Evolutionary conservation across 2,888 invertebrate genomes (phyloP).

Genomic region (Mythimna impura): DNA sequence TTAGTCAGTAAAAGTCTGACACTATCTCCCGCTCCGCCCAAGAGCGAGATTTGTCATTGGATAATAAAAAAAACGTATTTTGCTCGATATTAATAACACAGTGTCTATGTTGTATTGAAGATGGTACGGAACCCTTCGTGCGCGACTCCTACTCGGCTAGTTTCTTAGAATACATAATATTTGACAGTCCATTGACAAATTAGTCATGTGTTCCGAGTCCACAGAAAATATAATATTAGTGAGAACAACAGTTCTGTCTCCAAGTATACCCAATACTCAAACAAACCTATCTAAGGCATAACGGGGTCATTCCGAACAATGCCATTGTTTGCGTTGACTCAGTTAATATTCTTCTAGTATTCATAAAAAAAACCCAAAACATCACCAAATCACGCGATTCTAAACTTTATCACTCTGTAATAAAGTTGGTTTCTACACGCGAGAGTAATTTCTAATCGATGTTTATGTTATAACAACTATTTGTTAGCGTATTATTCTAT

Average conservation of each 20-base stretch:
- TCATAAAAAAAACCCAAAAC: slow-evolving; percentile 53
- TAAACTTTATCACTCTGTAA: slow-evolving; percentile 43
- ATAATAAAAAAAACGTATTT: too few species aligned
- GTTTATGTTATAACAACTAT: slow-evolving; percentile 46
- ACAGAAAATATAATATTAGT: slow-evolving; percentile 20
- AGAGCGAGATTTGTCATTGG: too few species aligned
- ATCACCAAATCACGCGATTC: slow-evolving; percentile 42
- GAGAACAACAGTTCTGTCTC: slow-evolving; percentile 21
- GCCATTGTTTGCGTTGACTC: slow-evolving; percentile 66
- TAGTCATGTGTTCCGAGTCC: not conserved
- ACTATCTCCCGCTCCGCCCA: too few species aligned
- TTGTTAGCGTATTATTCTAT: slow-evolving; percentile 25
- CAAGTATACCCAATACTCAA: slow-evolving; percentile 50
- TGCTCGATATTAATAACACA: too few species aligned
- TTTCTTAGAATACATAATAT: too few species aligned
- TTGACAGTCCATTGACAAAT: not conserved
- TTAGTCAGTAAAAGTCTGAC: too few species aligned
- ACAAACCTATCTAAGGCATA: slow-evolving; percentile 60
- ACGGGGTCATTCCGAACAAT: slow-evolving; percentile 77
- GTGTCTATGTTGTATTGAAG: too few species aligned
- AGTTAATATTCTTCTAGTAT: slow-evolving; percentile 53
- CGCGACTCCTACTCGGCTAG: too few species aligned
- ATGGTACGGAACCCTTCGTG: too few species aligned
- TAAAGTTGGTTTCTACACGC: slow-evolving; percentile 55
- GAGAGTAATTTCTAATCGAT: slow-evolving; percentile 43